Base-by-base conservation (phyloP, 2,113 vertebrate species). In the Callipepla squamata region DNA sequence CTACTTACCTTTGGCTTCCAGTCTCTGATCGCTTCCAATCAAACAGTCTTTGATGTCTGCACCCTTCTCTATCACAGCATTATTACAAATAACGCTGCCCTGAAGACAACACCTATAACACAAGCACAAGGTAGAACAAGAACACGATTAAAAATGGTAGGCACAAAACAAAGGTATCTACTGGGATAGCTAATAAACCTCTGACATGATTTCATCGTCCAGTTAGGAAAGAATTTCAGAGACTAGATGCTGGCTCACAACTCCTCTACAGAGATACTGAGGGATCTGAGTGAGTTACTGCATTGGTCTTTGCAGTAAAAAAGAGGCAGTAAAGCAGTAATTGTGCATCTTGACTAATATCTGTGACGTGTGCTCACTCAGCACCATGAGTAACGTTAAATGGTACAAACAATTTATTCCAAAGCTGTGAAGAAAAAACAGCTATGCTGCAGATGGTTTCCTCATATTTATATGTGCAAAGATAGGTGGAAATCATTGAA, bases 11-110 rank as follows among this genome's bases (percentile, higher is more conserved):
- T 98, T 99, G 73, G 98, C 79, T 95, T 99, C 98, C 50, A 99
- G 98, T 51, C 82, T 97, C 92, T 99, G 99, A 69, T 98, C 98
- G 1, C 97, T 98, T 87, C 99, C 99, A 96, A 99, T 98, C 85
- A 99, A 98, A 93, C 99, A 99, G 96, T 99, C 98, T 87, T 98
- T 99, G 92, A 99, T 97, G 93, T 99, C 99, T 21, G 98, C 98
- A 82, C 99, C 99, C 81, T 98, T 98, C 92, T 99, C 98, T 72
- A 99, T 99, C 50, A 99, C 95, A 1, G 98, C 99, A 1, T 98
- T 98, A 93, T 98, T 99, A 94, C 99, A 99, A 97, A 99, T 98
- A 93, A 99, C 98, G 9, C 99, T 99, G 94, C 98, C 98, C 65
- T 98, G 98, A 97, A 99, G 98, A 95, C 91, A 99, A 97, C 99